Evolutionary conservation across 2,797 vertebrate species (phyloP), one percentile per base, ranked within the genome.

Genomic region (Hybognathus amarus): DNA sequence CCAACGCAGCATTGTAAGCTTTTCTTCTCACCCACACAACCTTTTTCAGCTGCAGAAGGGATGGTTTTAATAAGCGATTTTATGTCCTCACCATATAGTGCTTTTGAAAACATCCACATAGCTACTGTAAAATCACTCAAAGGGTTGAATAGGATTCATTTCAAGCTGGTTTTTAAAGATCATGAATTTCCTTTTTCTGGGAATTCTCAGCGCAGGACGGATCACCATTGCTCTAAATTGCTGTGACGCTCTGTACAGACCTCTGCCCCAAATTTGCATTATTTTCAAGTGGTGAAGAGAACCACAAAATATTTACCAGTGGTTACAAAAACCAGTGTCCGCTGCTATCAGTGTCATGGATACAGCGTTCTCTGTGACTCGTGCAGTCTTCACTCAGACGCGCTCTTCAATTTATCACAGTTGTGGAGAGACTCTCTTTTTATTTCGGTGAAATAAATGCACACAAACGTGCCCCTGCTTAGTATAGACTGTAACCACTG

Each of bases 21-120:
- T 79, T 74, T 84, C 69, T 82, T 50, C 63, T n/a, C 88, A 70
- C 84, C 86, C 86, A 86, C 86, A 67, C 84, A 69, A 22, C 67
- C 77, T 77, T 81, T 83, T 80, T 71, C 40, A 82, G 64, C 30
- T 63, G 42, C 40, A 84, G 71, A 75, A 67, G 66, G 27, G 50
- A 54, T 27, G 79, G 78, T 50, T 83, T 86, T 81, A n/a, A 67
- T 33, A 75, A 67, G 63, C 33, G 40, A 83, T 85, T 68, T 73
- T 80, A 71, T 71, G 56, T 63, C 42, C 80, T 70, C 30, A 30
- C 52, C 61, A 71, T 70, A 59, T 66, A 54, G 33, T 30, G 71
- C 67, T 81, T 85, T 85, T 63, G n/a, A 50, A 81, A 79, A 45
- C 85, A 69, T 68, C 74, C 40, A 61, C 75, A 83, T 67, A 38